Evolutionary conservation across 2,113 vertebrate genomes (phyloP).

Genomic region (Oreochromis niloticus): DNA sequence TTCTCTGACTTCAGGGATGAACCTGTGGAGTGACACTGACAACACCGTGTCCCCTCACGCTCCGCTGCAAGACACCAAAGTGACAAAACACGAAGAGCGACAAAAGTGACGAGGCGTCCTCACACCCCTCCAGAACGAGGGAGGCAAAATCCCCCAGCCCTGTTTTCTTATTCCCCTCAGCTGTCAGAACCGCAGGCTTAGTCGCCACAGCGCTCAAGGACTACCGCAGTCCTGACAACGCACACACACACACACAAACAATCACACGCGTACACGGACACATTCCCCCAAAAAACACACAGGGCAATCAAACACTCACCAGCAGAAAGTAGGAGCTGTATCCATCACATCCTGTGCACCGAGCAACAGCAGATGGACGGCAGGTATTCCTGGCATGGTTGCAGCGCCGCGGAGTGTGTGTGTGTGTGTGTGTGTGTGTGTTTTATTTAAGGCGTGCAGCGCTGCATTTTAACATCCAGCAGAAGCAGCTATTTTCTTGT

Average conservation of each 20-base stretch:
- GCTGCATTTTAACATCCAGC: conserved; percentile 34
- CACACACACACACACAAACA: conserved; percentile 4
- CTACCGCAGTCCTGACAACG: conserved; percentile 40
- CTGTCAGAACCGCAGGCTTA: conserved; percentile 35
- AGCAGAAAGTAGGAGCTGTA: background rate
- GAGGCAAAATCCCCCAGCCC: background rate
- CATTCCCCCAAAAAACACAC: background rate
- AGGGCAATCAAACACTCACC: conserved; percentile 38
- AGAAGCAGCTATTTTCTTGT: conserved; percentile 12
- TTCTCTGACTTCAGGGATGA: conserved; percentile 7
- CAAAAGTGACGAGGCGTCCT: background rate
- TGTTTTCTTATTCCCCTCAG: conserved; percentile 28
- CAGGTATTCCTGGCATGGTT: conserved; percentile 44
- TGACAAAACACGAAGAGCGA: background rate
- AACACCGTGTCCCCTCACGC: background rate
- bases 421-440: background rate
- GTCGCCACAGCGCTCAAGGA: conserved; percentile 37
- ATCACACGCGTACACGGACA: background rate
- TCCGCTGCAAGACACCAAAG: background rate
- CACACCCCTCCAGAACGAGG: background rate
- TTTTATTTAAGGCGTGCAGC: background rate
- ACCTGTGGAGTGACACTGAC: conserved; percentile 46
- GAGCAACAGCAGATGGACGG: conserved; percentile 27
- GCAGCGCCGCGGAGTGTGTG: background rate
- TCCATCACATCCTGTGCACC: conserved; percentile 22